phyloP scores from a whole-genome alignment of 1,140 invertebrate genomes.

The Helicoverpa armigera region DNA sequence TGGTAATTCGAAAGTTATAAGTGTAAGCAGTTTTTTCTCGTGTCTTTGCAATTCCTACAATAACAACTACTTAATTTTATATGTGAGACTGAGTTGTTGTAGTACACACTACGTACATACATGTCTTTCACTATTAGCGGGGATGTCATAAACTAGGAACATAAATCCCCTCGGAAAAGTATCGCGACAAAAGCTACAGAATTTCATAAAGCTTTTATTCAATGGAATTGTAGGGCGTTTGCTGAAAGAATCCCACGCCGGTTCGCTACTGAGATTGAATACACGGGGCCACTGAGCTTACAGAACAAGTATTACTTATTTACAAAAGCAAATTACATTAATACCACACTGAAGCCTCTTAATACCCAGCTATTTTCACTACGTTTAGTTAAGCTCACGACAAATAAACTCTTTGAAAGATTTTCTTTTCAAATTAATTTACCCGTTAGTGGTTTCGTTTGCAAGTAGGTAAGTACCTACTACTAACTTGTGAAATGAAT shows the following conservation, averaged over 20 bases:
- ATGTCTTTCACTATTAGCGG: background rate
- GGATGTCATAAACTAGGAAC: conserved; percentile 31
- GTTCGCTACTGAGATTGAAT: conserved; percentile 27
- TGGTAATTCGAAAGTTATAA: too few relatives aligned
- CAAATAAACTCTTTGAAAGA: conserved; percentile 9
- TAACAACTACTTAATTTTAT: background rate
- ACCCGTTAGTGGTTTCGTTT: background rate
- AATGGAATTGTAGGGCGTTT: conserved; percentile 31
- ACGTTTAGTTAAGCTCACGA: conserved; percentile 7
- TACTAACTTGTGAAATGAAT: background rate
- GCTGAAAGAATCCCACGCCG: conserved; percentile 16
- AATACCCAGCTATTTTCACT: conserved; percentile 11
- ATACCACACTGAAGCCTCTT: background rate
- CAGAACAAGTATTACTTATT: background rate
- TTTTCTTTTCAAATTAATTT: conserved; percentile 4
- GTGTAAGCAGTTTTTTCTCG: background rate
- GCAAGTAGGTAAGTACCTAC: background rate
- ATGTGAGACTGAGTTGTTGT: background rate
- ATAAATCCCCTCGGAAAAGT: conserved; percentile 34
- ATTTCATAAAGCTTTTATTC: conserved; percentile 47
- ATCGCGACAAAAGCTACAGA: conserved; percentile 34
- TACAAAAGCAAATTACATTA: conserved; percentile 22
- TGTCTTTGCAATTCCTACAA: background rate
- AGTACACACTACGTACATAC: background rate
- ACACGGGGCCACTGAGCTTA: conserved; percentile 1